Conservation (phyloP, 2,888 invertebrate species). For the Acronicta leporina region DNA sequence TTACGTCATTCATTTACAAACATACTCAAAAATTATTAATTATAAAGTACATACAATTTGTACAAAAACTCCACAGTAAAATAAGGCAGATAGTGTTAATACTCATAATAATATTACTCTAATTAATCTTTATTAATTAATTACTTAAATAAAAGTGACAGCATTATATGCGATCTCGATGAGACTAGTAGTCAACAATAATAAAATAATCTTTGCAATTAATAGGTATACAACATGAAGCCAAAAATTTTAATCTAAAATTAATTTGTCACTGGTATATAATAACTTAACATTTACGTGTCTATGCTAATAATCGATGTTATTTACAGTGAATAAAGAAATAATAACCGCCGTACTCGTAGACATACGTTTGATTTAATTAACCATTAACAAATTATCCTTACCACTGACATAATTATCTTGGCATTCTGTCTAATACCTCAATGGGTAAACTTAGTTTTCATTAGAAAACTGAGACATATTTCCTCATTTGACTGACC, state of each 20-base stretch:
- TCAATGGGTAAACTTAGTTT: too few relatives aligned
- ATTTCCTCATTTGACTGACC: too few relatives aligned
- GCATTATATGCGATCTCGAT: conserved; percentile 84
- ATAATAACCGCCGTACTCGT: conserved; percentile 46
- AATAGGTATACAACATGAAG: conserved; percentile 66
- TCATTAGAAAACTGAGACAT: too few relatives aligned
- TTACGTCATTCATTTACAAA: conserved; percentile 85
- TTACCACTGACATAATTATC: too few relatives aligned
- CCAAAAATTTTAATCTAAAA: conserved; percentile 41
- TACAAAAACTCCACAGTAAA: conserved; percentile 71
- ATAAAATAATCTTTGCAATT: conserved; percentile 74
- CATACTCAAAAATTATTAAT: conserved; percentile 74
- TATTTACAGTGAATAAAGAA: conserved; percentile 80
- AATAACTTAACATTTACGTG: conserved; percentile 63
- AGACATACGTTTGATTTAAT: neutral
- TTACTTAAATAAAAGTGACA: conserved; percentile 66
- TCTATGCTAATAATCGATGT: conserved; percentile 59
- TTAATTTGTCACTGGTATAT: conserved; percentile 67
- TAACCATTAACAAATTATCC: neutral
- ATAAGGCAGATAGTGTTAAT: conserved; percentile 79
- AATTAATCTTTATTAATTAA: conserved; percentile 44
- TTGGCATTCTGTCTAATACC: too few relatives aligned
- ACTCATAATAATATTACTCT: conserved; percentile 68
- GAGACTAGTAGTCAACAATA: conserved; percentile 81
- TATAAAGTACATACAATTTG: conserved; percentile 82